Conservation (phyloP, 2,113 vertebrate species). For the Petaurus breviceps region DNA sequence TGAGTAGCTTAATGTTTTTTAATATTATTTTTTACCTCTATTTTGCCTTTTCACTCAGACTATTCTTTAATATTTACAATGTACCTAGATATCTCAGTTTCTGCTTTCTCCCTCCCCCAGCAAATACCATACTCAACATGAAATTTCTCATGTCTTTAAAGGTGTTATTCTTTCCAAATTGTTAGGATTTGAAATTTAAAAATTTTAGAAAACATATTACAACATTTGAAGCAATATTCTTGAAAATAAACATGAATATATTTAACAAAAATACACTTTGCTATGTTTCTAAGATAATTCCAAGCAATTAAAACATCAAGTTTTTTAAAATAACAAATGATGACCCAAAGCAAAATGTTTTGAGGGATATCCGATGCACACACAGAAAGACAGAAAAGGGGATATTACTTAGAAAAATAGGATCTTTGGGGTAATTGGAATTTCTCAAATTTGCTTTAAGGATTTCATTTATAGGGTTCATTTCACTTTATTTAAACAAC, state of each 20-base stretch:
- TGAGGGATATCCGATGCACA: not conserved
- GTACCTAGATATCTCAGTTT: not conserved
- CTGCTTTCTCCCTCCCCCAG: not conserved
- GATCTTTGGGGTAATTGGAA: not conserved
- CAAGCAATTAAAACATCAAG: not conserved
- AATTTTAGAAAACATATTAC: not conserved
- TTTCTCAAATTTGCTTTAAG: too few species aligned
- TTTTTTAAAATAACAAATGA: not conserved
- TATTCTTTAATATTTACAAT: conserved; percentile 7
- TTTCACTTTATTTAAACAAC: too few species aligned
- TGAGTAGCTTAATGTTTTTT: conserved; percentile 42
- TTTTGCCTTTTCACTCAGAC: not conserved
- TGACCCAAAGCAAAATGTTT: not conserved
- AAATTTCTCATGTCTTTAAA: not conserved
- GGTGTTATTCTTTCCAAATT: not conserved
- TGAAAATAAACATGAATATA: not conserved
- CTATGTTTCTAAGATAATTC: not conserved
- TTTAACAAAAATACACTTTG: not conserved
- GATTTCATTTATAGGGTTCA: too few species aligned
- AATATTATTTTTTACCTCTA: conserved; percentile 31
- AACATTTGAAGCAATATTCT: not conserved
- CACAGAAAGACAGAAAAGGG: not conserved
- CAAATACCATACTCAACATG: conserved; percentile 31
- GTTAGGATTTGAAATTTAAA: not conserved
- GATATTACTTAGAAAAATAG: not conserved